phyloP scores from a whole-genome alignment of 1,140 invertebrate species.

The Chironomus tepperi region DNA sequence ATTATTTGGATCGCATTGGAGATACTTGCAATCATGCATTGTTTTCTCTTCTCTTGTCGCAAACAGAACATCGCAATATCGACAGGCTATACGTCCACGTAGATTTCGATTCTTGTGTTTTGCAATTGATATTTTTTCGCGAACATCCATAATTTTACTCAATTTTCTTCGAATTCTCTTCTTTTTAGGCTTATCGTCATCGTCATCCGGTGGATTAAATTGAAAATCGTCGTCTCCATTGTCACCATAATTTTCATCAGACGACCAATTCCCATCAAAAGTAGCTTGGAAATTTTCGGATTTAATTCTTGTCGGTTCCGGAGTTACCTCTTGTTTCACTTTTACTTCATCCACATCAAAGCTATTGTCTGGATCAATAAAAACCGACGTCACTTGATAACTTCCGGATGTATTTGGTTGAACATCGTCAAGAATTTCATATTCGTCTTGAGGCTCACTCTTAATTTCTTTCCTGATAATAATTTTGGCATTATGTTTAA shows the following conservation, averaged over 20 bases:
- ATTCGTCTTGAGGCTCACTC: background rate
- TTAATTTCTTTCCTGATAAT: background rate
- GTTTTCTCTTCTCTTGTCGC: background rate
- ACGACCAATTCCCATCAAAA: background rate
- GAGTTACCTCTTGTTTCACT: background rate
- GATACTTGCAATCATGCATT: background rate
- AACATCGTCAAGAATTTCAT: constrained; percentile 29
- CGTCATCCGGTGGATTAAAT: background rate
- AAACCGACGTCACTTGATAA: background rate
- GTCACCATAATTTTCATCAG: background rate
- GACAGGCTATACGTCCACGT: background rate
- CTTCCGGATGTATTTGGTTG: background rate
- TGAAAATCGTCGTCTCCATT: background rate
- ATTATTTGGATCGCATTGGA: constrained; percentile 9
- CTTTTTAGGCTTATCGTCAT: background rate
- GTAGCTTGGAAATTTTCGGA: background rate
- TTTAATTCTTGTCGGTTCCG: background rate
- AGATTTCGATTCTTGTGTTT: background rate
- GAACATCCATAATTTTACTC: background rate
- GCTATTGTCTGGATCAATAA: background rate
- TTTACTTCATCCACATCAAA: background rate
- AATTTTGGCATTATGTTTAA: background rate
- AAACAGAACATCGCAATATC: background rate
- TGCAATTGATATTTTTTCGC: background rate
- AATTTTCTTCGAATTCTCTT: background rate